phyloP scores from a whole-genome alignment of 2,888 invertebrate species.

The Parnassius apollo region DNA sequence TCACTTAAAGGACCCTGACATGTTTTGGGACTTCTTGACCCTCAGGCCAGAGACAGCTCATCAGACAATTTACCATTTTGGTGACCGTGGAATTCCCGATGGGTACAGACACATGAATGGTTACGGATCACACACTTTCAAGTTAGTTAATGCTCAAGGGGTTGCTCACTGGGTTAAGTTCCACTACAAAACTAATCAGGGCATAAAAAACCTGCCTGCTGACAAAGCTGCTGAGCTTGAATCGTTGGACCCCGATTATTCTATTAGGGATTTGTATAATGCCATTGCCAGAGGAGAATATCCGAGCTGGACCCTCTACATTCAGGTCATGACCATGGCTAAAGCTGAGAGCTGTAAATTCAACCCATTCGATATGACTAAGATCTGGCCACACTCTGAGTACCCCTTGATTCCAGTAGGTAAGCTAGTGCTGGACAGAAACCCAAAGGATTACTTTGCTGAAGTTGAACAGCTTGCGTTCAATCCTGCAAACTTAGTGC shows the following conservation, averaged over 20 bases:
- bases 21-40: slow-evolving; percentile 98
- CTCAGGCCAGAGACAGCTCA: slow-evolving; percentile 93
- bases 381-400: slow-evolving; percentile 94
- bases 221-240: slow-evolving; percentile 86
- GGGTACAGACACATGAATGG: slow-evolving; percentile 97
- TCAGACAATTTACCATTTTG: slow-evolving; percentile 91
- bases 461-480: slow-evolving; percentile 97
- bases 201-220: slow-evolving; percentile 88
- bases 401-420: slow-evolving; percentile 95
- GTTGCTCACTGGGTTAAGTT: slow-evolving; percentile 93
- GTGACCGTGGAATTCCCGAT: slow-evolving; percentile 96
- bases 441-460: slow-evolving; percentile 95
- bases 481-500: slow-evolving; percentile 93
- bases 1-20: slow-evolving; percentile 94
- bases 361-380: slow-evolving; percentile 97
- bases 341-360: slow-evolving; percentile 89
- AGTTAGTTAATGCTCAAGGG: slow-evolving; percentile 89
- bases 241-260: slow-evolving; percentile 92
- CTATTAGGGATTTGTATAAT: slow-evolving; percentile 93
- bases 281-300: slow-evolving; percentile 88
- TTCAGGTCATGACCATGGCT: slow-evolving; percentile 94
- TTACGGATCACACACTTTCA: slow-evolving; percentile 97
- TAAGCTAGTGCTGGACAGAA: slow-evolving; percentile 90
- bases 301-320: slow-evolving; percentile 90
- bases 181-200: slow-evolving; percentile 96